Evolutionary conservation across 2,888 invertebrate genomes (phyloP).

Genomic region (Drosophila acutilabella): DNA sequence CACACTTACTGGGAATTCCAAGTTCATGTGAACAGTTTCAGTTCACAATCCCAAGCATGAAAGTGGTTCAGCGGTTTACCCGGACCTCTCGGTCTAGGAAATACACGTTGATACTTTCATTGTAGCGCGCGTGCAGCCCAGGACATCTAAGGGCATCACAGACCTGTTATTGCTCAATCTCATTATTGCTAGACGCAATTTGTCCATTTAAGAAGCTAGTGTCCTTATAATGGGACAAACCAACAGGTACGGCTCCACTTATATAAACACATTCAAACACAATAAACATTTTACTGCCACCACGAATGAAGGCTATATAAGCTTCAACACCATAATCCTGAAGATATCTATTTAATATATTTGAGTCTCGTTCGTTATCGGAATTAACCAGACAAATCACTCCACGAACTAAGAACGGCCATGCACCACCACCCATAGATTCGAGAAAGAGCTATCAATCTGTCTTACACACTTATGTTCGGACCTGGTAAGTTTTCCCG

Average conservation of each 20-base stretch:
- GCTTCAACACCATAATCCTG: constrained; percentile 52
- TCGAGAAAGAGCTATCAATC: no score
- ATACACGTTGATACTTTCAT: no score
- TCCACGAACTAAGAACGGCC: no score
- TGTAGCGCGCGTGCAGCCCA: no score
- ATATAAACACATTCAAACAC: constrained; percentile 58
- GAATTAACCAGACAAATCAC: constrained; percentile 86
- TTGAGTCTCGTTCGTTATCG: constrained; percentile 90
- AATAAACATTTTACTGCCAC: constrained; percentile 46
- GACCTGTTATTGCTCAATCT: no score
- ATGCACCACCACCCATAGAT: no score
- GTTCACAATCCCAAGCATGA: constrained; percentile 85
- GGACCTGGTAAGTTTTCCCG: no score
- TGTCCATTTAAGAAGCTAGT: no score
- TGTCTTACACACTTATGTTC: no score
- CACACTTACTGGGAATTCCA: constrained; percentile 18
- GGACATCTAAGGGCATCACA: no score
- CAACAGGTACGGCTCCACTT: constrained; percentile 52
- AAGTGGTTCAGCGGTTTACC: constrained; percentile 89
- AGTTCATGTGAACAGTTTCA: constrained; percentile 71
- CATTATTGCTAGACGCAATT: constrained; percentile 33
- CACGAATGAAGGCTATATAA: constrained; percentile 51
- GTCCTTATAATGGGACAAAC: constrained; percentile 38
- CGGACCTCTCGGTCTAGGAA: constrained; percentile 88
- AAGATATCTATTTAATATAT: constrained; percentile 58